Base-by-base conservation (phyloP, 2,888 invertebrate species). In the Theretra japonica region DNA sequence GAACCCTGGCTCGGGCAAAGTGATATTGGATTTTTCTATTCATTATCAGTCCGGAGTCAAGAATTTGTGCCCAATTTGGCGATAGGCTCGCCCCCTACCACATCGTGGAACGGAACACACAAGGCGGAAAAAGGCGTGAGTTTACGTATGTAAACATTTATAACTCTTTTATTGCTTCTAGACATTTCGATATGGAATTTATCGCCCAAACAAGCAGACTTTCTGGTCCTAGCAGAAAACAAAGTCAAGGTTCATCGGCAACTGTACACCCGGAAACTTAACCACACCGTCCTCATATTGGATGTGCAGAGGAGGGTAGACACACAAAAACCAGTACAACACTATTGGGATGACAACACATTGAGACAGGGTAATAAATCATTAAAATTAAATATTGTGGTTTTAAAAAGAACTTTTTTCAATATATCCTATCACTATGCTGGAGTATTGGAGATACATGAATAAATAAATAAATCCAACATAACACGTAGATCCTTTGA, bases 161-260 rank as follows among this genome's bases (percentile, higher is more conserved):
- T 33, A 33, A 11, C 2, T 15, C 41, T 11, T 23, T 5, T 15
- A 21, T 21, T 48, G 15, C 28, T 70, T 70, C 5, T 62, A 86
- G 86, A 79, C 53, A 76, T 86, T 53, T 83, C 83, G 48, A 68
- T 85, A 72, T 88, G 88, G 88, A 80, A 72, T n/a, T 58, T 84
- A 65, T 73, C 74, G 11, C 77, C 79, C 0, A 71, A 72, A 1
- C 72, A 72, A 50, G 85, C 79, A 2, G 84, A 87, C 60, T 88
- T 82, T 75, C 72, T 88, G 21, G 83, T 88, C 17, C 70, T 60
- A 7, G 21, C 65, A 5, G 73, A 80, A 1, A 69, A 82, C 15
- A 80, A 78, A 68, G 70, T 78, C 33, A 77, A 79, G 50, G 81
- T 88, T 4, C 74, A 82, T 56, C 75, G 76, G 1, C 72, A 75